Base-by-base conservation (phyloP, 1,140 invertebrate species). In the Globodera rostochiensis region DNA sequence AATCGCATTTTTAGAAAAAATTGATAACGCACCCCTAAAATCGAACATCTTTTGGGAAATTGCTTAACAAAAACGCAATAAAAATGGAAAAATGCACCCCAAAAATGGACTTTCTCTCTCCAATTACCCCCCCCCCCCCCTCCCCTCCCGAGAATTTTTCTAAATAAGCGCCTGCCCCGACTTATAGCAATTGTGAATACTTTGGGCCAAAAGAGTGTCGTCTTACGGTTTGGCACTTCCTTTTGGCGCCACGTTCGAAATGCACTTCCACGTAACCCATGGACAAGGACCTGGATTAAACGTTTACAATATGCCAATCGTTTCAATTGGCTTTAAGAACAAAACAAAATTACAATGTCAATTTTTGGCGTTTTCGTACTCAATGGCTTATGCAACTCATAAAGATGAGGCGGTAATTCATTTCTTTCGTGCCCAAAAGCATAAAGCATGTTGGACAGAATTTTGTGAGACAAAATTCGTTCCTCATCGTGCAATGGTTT, bases 191-290 rank as follows among this genome's bases (percentile, higher is more conserved):
- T 36, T 36, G 36, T 36, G 36, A 36, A 36, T 25, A 85, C 84
- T 50, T 71, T 81, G n/a, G 84, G 84, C 84, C 84, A 86, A 74
- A 86, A 86, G 46, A 76, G 78, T 19, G 84, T 85, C 19, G 85
- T 85, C 67, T 77, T 79, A 13, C 50, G 36, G 19, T 67, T 67
- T 11, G 73, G 73, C 8, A 46, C 15, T 45, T 86, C 84, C 60
- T 83, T 77, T 75, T 86, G 85, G 46, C 84, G 19, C 84, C 84
- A 86, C 4, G 84, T 86, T 53, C 85, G 64, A 74, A 86, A 86
- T 21, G 76, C 79, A 71, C 36, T 70, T 11, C 84, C 84, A 3
- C 84, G 70, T 13, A 86, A 70, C 25, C 84, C 84, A 64, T 86
- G 84, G 13, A 86, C 76, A 75, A 86, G 82, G 2, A 71, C 46